Evolutionary conservation across 1,140 invertebrate genomes (phyloP), one percentile per base, ranked within the genome.

Genomic region (Stenopsyche tienmushanensis): DNA sequence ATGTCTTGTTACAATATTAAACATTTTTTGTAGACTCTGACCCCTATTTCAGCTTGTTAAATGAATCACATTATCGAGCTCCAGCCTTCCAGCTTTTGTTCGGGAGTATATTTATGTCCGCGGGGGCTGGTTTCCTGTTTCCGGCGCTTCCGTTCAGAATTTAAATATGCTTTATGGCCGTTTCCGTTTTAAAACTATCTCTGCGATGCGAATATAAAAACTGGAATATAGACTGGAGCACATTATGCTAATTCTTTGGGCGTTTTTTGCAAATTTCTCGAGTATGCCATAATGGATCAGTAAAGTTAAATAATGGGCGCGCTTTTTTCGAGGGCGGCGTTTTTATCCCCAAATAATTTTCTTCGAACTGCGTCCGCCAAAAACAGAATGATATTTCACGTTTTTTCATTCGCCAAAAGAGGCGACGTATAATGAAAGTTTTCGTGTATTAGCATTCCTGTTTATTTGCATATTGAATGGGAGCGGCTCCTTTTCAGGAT

Each of bases 111-210:
- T 62, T 62, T 62, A 62, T 62, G 60, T 53, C 29, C 47, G 9
- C 42, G 53, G 63, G 63, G 63, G 63, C 42, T 39, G 53, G 63
- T 65, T 57, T 65, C 63, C 63, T 42, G 63, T 57, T 57, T 65
- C 63, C 53, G 53, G 52, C 15, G 42, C 52, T 44, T 65, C 52
- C 63, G 17, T 44, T 64, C 52, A 13, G 41, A 58, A 65, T 65
- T 65, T 65, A 65, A 65, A 65, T 65, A 65, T 34, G 52, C 52
- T 65, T 54, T 64, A 45, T 24, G 53, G 42, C 26, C 26, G 25
- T 57, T 55, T 57, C 63, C 52, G 63, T 55, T 65, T 65, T 57
- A 65, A 65, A 65, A 65, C 63, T 65, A 65, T 65, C 44, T 25
- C 53, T 52, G 15, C 34, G 39, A 34, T 24, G 25, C 21, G 59